Percentiles rank a stretch among this genome's conserved stretches.
Conservation (phyloP, 1,140 invertebrate species). For the Chrysomallon squamiferum region DNA sequence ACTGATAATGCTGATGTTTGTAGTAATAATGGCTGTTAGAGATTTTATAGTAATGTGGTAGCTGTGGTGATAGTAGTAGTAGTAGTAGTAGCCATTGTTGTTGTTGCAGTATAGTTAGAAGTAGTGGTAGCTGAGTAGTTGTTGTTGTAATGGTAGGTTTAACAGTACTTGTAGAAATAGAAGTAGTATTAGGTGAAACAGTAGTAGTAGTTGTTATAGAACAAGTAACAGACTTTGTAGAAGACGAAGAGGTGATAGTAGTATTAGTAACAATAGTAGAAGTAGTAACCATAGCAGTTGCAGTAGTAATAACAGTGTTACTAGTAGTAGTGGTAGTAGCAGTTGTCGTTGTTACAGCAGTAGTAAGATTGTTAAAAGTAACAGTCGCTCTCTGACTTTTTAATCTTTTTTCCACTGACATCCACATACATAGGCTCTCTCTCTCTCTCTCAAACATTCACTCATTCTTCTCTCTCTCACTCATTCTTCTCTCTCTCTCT, state of each 20-base stretch:
- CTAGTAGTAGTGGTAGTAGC: constrained; percentile 12
- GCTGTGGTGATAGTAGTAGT: neutral
- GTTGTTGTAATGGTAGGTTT: constrained; percentile 8
- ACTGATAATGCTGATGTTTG: too few species aligned
- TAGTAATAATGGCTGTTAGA: neutral
- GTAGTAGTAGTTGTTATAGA: constrained; percentile 8
- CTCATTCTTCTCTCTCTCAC: too few species aligned
- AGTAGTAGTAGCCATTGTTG: neutral
- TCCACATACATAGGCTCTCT: too few species aligned
- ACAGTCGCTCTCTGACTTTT: neutral
- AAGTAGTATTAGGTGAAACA: constrained; percentile 4
- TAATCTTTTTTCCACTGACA: neutral
- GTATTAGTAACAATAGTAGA: constrained; percentile 13
- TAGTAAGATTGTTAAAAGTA: neutral
- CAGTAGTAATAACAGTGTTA: constrained; percentile 12
- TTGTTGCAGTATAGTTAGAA: constrained; percentile 5
- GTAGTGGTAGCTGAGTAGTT: constrained; percentile 4
- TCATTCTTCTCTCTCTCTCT: too few species aligned
- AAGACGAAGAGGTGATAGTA: constrained; percentile 18
- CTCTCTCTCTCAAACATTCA: too few species aligned
- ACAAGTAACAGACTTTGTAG: constrained; percentile 14
- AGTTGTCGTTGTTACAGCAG: neutral
- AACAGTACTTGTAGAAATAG: neutral
- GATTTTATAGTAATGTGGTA: neutral
- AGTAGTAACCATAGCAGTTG: constrained; percentile 13